phyloP scores from a whole-genome alignment of 2,888 invertebrate species.

The Fissipunctia ypsillon region DNA sequence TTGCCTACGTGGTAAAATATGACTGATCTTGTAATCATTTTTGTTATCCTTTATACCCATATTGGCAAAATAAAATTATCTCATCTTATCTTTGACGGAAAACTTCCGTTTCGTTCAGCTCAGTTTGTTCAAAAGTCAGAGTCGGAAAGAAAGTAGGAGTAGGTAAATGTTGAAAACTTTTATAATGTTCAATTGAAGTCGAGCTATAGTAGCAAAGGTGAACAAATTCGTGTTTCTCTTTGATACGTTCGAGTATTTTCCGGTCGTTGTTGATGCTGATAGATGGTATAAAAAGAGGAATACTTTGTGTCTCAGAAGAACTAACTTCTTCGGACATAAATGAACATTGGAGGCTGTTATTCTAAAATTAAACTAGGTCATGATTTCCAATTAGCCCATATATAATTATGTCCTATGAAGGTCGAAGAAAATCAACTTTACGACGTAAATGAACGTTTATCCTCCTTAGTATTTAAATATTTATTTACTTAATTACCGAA shows the following conservation, averaged over 20 bases:
- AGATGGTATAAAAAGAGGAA: neutral
- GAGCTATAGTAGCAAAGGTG: neutral
- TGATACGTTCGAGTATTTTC: neutral
- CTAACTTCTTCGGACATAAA: neutral
- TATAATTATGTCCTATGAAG: neutral
- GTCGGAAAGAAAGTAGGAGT: neutral
- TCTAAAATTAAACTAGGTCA: neutral
- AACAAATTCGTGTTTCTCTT: slow-evolving; percentile 21
- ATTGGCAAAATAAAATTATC: no score
- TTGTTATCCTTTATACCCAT: no score
- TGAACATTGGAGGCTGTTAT: neutral
- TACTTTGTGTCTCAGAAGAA: neutral
- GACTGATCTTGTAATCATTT: no score
- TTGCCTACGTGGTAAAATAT: no score
- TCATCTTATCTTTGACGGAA: no score
- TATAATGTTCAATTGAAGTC: slow-evolving; percentile 27
- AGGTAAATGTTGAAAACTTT: slow-evolving; percentile 22
- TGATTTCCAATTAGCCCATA: neutral
- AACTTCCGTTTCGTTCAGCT: slow-evolving; percentile 7
- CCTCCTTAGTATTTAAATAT: neutral
- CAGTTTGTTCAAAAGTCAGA: slow-evolving; percentile 15
- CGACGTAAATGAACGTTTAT: neutral
- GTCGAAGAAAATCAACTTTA: neutral
- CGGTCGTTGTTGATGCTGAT: no score
- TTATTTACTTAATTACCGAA: slow-evolving; percentile 18